Conservation (phyloP, 2,888 invertebrate genomes). For the Chrysolina haemoptera region DNA sequence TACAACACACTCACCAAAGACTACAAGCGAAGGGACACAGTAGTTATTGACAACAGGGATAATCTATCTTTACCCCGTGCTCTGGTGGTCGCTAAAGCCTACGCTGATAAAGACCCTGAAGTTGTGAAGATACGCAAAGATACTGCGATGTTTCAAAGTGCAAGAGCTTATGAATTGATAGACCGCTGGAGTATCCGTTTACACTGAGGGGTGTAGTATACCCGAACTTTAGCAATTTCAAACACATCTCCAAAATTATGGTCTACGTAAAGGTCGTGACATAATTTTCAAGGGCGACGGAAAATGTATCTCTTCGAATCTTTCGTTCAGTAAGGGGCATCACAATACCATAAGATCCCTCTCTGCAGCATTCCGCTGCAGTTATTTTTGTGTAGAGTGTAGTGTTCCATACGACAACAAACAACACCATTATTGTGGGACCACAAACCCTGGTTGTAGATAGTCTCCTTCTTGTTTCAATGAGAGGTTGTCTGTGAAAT, state of each 20-base stretch:
- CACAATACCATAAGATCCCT: constrained; percentile 45
- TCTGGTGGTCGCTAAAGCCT: constrained; percentile 41
- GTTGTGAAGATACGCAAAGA: constrained; percentile 32
- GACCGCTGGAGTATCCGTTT: not conserved
- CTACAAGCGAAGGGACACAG: no score
- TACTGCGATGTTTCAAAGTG: constrained; percentile 25
- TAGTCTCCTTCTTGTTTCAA: constrained; percentile 36
- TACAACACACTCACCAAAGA: no score
- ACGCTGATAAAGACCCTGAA: constrained; percentile 36
- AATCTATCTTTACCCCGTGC: constrained; percentile 33
- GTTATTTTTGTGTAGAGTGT: no score
- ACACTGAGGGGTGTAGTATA: no score
- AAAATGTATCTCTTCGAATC: constrained; percentile 43
- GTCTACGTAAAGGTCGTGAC: constrained; percentile 45
- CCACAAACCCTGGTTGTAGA: constrained; percentile 27
- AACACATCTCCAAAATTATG: constrained; percentile 39
- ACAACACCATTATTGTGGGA: constrained; percentile 30
- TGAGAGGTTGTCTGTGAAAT: not conserved
- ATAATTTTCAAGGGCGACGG: not conserved
- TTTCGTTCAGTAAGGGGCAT: constrained; percentile 47
- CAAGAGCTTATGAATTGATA: constrained; percentile 12
- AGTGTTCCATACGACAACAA: constrained; percentile 49
- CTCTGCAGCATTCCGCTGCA: constrained; percentile 51
- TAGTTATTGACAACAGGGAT: constrained; percentile 36
- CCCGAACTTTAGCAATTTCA: no score